Evolutionary conservation across 1,140 invertebrate species (phyloP), one percentile per base, ranked within the genome.

Genomic region (Orchesella cincta): DNA sequence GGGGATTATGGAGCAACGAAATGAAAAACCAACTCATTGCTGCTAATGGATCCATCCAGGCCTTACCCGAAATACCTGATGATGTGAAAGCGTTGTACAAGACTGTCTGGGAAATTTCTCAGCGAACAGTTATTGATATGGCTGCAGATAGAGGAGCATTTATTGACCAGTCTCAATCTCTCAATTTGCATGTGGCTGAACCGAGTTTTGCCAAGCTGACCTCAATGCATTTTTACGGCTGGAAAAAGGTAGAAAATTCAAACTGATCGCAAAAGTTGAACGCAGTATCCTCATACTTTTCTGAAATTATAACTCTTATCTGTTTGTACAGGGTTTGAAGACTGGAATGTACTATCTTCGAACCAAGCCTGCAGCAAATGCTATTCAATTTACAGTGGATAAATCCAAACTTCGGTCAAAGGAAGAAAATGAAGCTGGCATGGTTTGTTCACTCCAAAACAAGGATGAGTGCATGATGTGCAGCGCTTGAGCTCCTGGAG

Each of bases 261-360:
- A 5, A 46, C n/a, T n/a, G n/a, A n/a, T n/a, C n/a, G n/a, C n/a
- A n/a, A n/a, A 52, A 52, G 14, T 52, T n/a, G 23, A 12, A 57
- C 0, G 64, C 28, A 73, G 28, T 3, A 18, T 23, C 18, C 16
- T 29, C 28, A 39, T 0, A n/a, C n/a, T n/a, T n/a, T n/a, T n/a
- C n/a, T n/a, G n/a, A n/a, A 8, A 46, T 20, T 46, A 46, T 46
- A 46, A 20, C 39, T 20, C 8, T 46, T 12, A 46, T 57, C 8
- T 57, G 26, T 57, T 57, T 8, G n/a, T n/a, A 36, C 79, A 93
- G 91, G 93, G 98, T 8, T 88, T 99, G 18, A 99, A 99, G 87
- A 99, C 98, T 34, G 98, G 98, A 46, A 99, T 99, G 96, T 99
- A 99, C 86, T 99, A 99, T 85, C 87, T 99, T 76, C 89, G 98